phyloP scores from a whole-genome alignment of 1,140 invertebrate species.

The Oryctes rhinoceros region DNA sequence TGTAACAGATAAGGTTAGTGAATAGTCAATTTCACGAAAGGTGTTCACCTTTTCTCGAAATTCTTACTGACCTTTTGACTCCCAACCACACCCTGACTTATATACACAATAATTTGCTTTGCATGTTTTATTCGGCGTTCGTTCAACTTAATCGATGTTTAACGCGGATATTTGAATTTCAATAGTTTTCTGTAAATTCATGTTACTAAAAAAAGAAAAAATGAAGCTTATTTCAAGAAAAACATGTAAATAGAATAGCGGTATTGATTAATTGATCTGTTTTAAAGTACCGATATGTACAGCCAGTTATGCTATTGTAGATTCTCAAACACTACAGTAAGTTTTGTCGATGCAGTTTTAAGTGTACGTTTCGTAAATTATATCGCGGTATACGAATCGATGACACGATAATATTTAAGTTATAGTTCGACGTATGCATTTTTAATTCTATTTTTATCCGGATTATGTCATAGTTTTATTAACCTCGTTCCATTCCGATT shows the following conservation, averaged over 20 bases:
- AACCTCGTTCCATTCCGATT: slow-evolving; percentile 30
- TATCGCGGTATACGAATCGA: not conserved
- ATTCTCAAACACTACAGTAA: too few species aligned
- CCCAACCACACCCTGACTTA: slow-evolving; percentile 12
- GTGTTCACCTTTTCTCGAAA: not conserved
- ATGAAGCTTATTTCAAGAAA: too few species aligned
- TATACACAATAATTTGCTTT: not conserved
- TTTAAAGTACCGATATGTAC: too few species aligned
- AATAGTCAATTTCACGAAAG: not conserved
- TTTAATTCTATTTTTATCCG: not conserved
- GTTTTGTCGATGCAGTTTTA: not conserved
- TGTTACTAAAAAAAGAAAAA: too few species aligned
- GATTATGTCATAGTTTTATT: slow-evolving; percentile 29
- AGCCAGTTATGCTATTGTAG: not conserved
- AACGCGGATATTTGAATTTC: not conserved
- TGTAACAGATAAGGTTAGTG: not conserved
- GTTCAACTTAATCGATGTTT: not conserved
- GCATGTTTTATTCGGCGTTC: not conserved
- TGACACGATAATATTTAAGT: not conserved
- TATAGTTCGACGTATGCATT: not conserved
- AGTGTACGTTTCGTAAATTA: not conserved
- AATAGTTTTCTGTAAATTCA: not conserved
- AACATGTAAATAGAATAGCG: not conserved
- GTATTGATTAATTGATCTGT: slow-evolving; percentile 11
- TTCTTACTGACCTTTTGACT: not conserved